phyloP scores from a whole-genome alignment of 1,140 invertebrate genomes.

The Aphaenogaster rudis region DNA sequence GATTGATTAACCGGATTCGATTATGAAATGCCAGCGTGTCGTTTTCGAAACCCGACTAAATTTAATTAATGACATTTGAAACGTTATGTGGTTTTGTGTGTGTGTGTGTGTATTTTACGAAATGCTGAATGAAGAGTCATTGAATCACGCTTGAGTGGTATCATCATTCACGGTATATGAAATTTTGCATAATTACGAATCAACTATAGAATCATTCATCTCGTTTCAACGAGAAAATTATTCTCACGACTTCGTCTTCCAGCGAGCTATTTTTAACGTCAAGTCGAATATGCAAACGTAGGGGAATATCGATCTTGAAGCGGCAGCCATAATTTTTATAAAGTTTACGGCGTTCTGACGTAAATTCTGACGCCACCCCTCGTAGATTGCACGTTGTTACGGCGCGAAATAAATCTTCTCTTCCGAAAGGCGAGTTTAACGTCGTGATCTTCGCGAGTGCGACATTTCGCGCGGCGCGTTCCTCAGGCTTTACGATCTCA shows the following conservation, averaged over 20 bases:
- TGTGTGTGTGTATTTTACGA: background rate
- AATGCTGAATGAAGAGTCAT: background rate
- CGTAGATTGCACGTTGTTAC: conserved; percentile 40
- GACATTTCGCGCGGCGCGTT: conserved; percentile 37
- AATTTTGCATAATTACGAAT: conserved; percentile 22
- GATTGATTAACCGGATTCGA: conserved; percentile 38
- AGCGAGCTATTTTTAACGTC: background rate
- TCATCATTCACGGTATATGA: background rate
- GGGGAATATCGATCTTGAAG: conserved; percentile 16
- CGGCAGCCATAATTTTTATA: conserved; percentile 39
- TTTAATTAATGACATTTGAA: conserved; percentile 48
- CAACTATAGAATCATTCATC: background rate
- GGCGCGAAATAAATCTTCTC: conserved; percentile 49
- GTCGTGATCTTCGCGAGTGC: conserved; percentile 27
- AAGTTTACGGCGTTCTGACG: conserved; percentile 31
- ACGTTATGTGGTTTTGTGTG: conserved; percentile 2
- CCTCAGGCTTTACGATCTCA: conserved; percentile 50
- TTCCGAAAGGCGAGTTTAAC: conserved; percentile 45
- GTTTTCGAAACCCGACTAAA: background rate
- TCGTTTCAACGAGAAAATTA: conserved; percentile 3
- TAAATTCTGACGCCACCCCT: conserved; percentile 21
- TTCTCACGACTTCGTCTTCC: conserved; percentile 2
- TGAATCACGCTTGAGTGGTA: background rate
- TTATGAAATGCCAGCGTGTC: background rate
- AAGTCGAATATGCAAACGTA: background rate